Base-by-base conservation (phyloP, 37 sponge, comb jelly and placozoan species). In the Aphrocallistes beatrix region DNA sequence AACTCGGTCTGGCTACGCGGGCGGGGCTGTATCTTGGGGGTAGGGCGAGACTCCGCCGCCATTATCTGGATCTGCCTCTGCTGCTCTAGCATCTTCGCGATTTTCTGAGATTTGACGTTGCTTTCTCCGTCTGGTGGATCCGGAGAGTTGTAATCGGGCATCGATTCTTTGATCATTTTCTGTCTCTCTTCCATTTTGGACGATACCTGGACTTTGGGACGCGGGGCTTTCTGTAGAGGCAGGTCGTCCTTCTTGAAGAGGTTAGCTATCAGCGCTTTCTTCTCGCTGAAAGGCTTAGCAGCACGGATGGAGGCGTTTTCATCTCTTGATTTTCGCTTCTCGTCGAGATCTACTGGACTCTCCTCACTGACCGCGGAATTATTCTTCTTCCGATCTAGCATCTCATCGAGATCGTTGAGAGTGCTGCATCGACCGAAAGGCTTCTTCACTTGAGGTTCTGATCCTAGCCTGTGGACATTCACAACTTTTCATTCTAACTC, bases 251-350 rank as follows among this genome's bases (percentile, higher is more conserved):
- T 60, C 75, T 60, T 60, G 75, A 60, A 60, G 6, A 60, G 34
- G n/a, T 60, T 60, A 60, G 75, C 75, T 60, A 60, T 60, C 21
- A 60, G n/a, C 25, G 75, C 75, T 28, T 60, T 60, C 34, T 60
- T 60, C 34, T 60, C 75, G n/a, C 75, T 60, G 75, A 60, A 60
- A 19, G 75, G 75, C n/a, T 60, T 60, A 25, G 10, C 75, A 8
- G 75, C 75, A 3, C 75, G 75, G 21, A 60, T 30, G 75, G 75
- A 60, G 6, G 75, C 10, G 34, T 60, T 60, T 30, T 25, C 75
- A 6, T 60, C 75, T 60, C 75, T 3, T 8, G 75, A 60, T 3
- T 25, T 3, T 60, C 75, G 10, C 34, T 60, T 60, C 21, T 60
- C 28, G 6, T 28, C 75, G 28, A 25, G 25, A 30, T 3, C 21